Evolutionary conservation across 2,113 vertebrate genomes (phyloP), one percentile per base, ranked within the genome.

Genomic region (Sorex fumeus): DNA sequence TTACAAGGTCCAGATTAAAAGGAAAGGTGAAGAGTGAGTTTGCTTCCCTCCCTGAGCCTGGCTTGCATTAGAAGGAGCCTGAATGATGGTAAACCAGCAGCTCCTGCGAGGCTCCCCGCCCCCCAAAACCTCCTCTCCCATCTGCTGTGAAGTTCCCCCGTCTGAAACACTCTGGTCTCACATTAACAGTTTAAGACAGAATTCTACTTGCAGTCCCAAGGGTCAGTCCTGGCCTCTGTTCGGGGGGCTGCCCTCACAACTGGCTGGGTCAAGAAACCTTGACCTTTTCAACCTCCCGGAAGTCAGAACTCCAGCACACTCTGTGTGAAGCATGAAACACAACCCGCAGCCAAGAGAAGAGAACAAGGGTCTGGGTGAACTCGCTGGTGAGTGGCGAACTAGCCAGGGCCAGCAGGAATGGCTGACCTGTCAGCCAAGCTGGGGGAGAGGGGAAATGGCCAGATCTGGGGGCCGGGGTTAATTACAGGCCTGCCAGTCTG

Each of bases 231-330:
- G 90, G 91, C 4, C 95, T 87, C 93, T 95, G 94, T 43, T 43
- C 79, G 93, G 91, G 77, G 87, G 77, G 91, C 95, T 91, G 80
- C 92, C 95, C 94, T 89, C 57, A 90, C 96, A 92, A 94, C 96
- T 90, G 93, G 91, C 67, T 60, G n/a, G 15, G 67, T 69, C 85
- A 88, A 88, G 84, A 86, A 85, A 94, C 86, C 92, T 87, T 96
- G 4, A 40, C 96, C 57, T 60, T 50, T 50, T 50, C 47, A 50
- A 10, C 47, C 47, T 50, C 97, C 96, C 89, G 96, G 96, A 21
- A 60, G 57, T 89, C 86, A 93, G 53, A 92, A 93, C 97, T 97
- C 96, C 97, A 97, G 97, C 96, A 97, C 97, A 97, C 96, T 95
- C 86, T 95, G 90, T 95, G 94, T 91, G 96, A 94, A 96, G 95